phyloP scores from a whole-genome alignment of 2,113 vertebrate species.

The Odocoileus virginianus region DNA sequence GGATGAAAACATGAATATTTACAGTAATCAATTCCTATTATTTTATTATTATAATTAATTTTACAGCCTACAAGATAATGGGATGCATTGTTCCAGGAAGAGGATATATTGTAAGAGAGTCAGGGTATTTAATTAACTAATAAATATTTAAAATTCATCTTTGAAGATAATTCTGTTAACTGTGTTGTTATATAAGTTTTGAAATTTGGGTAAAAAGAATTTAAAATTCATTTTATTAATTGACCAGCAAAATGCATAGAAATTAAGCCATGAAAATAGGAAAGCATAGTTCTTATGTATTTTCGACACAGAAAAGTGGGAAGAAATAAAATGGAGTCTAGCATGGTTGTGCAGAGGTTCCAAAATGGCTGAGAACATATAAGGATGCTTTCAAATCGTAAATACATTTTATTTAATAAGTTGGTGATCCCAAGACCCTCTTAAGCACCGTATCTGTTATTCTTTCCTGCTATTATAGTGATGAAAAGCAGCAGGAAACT shows the following conservation, averaged over 20 bases:
- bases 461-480: neutral
- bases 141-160: slow-evolving; percentile 21
- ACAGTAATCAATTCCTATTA: neutral
- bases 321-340: neutral
- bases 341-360: neutral
- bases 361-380: neutral
- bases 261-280: neutral
- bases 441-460: neutral
- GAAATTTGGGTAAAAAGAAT: neutral
- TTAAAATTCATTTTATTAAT: neutral
- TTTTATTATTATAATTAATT: slow-evolving; percentile 26
- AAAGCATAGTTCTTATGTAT: neutral
- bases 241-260: neutral
- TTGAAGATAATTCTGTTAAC: neutral
- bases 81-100: neutral
- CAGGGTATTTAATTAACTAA: neutral
- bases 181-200: neutral
- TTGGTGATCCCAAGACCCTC: neutral
- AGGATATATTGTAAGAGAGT: neutral
- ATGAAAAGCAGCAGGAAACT: neutral
- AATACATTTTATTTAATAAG: neutral
- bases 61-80: neutral
- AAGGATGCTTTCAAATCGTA: neutral
- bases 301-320: neutral
- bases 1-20: neutral